These are phyloP conservation scores for Scaptomyza pallida DNA, from an alignment of 1,140 invertebrate genomes.

Conservation along the genomic window DNA sequence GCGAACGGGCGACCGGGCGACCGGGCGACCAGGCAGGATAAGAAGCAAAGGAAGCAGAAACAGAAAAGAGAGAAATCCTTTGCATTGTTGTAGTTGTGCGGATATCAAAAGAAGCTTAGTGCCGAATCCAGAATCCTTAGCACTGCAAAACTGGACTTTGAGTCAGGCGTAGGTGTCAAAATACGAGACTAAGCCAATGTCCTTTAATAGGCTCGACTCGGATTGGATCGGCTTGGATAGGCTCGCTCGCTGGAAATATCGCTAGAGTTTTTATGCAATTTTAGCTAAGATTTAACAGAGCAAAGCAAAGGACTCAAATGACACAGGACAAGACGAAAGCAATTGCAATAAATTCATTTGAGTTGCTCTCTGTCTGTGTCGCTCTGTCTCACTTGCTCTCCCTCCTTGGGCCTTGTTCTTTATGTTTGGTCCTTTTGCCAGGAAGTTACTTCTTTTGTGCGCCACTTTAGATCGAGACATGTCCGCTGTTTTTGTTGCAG, in stretches of 20 bases:
- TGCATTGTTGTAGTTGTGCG: constrained; percentile 60
- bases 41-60: constrained; percentile 60
- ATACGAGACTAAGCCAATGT: constrained; percentile 81
- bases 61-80: constrained; percentile 27
- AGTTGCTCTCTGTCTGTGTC: too few species aligned
- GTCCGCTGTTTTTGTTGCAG: constrained; percentile 52
- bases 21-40: constrained; percentile 42
- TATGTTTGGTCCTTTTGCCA: constrained; percentile 25
- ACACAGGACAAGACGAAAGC: constrained; percentile 18
- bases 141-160: constrained; percentile 9
- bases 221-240: constrained; percentile 51
- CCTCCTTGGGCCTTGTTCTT: background rate
- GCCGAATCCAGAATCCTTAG: constrained; percentile 17
- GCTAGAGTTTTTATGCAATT: constrained; percentile 65
- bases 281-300: constrained; percentile 59
- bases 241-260: constrained; percentile 25
- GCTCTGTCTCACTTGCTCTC: constrained; percentile 3
- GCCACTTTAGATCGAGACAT: constrained; percentile 53
- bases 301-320: constrained; percentile 50
- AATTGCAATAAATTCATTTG: constrained; percentile 67
- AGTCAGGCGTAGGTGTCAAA: constrained; percentile 74
- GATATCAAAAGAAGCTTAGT: constrained; percentile 68
- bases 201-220: constrained; percentile 65
- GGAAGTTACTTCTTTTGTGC: constrained; percentile 76
- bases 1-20: constrained; percentile 23